A percentile compares a stretch with the other conserved stretches of the same genome.
phyloP scores from a whole-genome alignment of 2,113 vertebrate genomes.

The Eira barbara region DNA sequence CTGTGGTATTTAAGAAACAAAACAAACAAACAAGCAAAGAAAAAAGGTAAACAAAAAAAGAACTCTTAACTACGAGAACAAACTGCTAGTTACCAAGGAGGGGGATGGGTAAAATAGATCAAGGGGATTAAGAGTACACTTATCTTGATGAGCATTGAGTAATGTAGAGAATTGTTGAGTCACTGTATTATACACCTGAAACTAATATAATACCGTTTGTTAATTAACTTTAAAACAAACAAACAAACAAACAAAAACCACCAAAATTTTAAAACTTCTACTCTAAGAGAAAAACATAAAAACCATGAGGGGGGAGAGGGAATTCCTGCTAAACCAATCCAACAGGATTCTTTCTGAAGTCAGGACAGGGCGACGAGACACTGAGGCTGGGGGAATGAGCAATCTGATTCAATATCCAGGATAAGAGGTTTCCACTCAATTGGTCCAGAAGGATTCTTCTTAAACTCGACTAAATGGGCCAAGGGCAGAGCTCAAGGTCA shows the following conservation, averaged over 20 bases:
- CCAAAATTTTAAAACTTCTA: neutral
- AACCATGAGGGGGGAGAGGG: neutral
- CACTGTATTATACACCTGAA: neutral
- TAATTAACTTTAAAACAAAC: neutral
- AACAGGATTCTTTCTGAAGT: neutral
- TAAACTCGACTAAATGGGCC: neutral
- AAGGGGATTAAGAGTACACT: neutral
- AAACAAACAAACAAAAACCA: neutral
- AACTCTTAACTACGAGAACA: neutral
- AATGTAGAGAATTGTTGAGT: neutral
- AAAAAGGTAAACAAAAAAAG: neutral
- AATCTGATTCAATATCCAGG: neutral
- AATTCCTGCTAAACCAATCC: neutral
- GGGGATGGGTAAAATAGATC: neutral
- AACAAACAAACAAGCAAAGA: neutral
- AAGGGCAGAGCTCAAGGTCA: neutral
- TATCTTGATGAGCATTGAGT: neutral
- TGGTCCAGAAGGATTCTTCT: neutral
- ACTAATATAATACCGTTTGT: neutral
- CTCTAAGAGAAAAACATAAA: neutral
- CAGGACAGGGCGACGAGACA: neutral
- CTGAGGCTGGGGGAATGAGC: accelerated
- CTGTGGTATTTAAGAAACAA: neutral
- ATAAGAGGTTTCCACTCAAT: neutral
- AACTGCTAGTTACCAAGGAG: neutral